Evolutionary conservation across 2,797 vertebrate species (phyloP).

Genomic region (Myiotriccus ornatus): DNA sequence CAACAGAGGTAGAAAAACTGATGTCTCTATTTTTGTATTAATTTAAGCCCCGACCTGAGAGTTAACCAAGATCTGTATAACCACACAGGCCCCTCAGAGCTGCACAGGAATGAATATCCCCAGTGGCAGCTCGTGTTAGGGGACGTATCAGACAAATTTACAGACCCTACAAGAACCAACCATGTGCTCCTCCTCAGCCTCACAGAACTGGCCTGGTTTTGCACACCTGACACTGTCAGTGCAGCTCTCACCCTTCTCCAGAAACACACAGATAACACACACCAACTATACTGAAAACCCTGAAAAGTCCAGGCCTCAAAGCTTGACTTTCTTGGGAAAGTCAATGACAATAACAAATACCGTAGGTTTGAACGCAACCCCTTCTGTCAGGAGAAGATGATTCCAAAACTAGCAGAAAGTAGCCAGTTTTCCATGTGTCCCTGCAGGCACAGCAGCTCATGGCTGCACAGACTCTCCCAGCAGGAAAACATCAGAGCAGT

Average conservation of each 20-base stretch:
- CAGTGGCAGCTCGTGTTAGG: accelerated
- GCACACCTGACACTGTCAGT: accelerated
- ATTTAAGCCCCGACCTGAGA: neutral
- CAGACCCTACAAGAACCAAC: neutral
- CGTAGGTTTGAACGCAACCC: neutral
- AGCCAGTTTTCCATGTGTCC: neutral
- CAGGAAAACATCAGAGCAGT: neutral
- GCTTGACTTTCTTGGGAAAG: neutral
- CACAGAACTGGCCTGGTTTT: neutral
- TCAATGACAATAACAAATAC: neutral
- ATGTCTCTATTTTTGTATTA: neutral
- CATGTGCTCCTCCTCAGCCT: neutral
- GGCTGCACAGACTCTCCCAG: neutral
- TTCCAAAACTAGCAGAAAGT: neutral
- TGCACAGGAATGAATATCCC: neutral
- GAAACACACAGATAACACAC: neutral
- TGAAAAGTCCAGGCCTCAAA: neutral
- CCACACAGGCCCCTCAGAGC: neutral
- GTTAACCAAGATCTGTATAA: neutral
- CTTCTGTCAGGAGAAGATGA: neutral
- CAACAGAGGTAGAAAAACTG: neutral
- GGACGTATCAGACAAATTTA: accelerated
- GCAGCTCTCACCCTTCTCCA: neutral
- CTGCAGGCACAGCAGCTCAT: neutral
- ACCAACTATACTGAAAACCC: neutral